Percentiles rank a stretch among this genome's conserved stretches.
phyloP scores from a whole-genome alignment of 1,140 invertebrate genomes.

The Drosophila bifasciata region DNA sequence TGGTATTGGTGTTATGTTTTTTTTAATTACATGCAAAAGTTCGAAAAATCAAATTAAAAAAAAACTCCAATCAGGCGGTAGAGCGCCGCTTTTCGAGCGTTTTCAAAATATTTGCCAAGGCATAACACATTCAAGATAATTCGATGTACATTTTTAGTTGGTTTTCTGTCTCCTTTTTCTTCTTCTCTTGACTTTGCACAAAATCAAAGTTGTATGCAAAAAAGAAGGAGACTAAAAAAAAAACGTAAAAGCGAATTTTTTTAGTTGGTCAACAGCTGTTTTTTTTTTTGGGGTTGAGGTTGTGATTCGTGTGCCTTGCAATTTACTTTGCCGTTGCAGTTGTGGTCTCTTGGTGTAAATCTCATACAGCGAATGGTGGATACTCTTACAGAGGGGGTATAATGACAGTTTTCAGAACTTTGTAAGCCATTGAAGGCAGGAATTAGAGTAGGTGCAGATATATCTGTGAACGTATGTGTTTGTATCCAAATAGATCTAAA shows the following conservation, averaged over 20 bases:
- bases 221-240: constrained; percentile 4
- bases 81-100: constrained; percentile 27
- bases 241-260: constrained; percentile 14
- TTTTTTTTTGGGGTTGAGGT: constrained; percentile 68
- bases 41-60: constrained; percentile 17
- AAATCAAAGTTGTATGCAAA: constrained; percentile 25
- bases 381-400: too few species aligned
- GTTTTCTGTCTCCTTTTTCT: constrained; percentile 3
- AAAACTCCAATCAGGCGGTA: constrained; percentile 34
- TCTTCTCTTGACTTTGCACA: constrained; percentile 10
- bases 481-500: too few species aligned
- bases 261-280: constrained; percentile 63
- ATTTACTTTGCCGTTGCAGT: constrained; percentile 34
- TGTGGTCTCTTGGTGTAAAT: constrained; percentile 46
- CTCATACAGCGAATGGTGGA: constrained; percentile 55
- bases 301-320: constrained; percentile 59
- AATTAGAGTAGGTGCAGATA: too few species aligned
- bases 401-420: too few species aligned
- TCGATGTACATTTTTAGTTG: constrained; percentile 49
- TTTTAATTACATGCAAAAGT: constrained; percentile 35
- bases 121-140: constrained; percentile 58
- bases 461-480: too few species aligned
- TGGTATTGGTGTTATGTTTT: background rate
- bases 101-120: constrained; percentile 62
- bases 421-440: too few species aligned